Conservation (phyloP, 2,888 invertebrate genomes). For the Clitarchus hookeri region DNA sequence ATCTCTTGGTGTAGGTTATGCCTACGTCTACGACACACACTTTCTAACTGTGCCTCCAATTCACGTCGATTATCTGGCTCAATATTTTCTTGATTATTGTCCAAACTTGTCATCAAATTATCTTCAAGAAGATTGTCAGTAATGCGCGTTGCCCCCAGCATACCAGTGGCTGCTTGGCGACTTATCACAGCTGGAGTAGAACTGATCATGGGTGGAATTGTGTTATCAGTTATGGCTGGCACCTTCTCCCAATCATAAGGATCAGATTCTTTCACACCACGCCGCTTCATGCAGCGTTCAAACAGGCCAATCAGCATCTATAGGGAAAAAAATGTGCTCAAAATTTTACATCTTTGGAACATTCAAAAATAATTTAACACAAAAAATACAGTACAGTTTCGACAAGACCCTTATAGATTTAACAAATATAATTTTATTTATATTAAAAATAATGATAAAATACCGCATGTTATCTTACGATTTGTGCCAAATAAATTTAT, state of each 20-base stretch:
- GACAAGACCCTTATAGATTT: too few relatives aligned
- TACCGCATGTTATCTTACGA: too few relatives aligned
- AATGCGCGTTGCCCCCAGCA: constrained; percentile 47
- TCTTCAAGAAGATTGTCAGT: constrained; percentile 57
- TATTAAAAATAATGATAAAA: too few relatives aligned
- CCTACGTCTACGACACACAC: constrained; percentile 58
- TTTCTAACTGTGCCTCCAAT: constrained; percentile 59
- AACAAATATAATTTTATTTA: too few relatives aligned
- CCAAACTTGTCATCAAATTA: constrained; percentile 52
- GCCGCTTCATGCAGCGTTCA: constrained; percentile 90
- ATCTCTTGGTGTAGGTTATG: constrained; percentile 54
- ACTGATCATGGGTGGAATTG: constrained; percentile 42
- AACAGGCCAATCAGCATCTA: constrained; percentile 83
- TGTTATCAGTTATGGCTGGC: constrained; percentile 40
- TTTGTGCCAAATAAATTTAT: too few relatives aligned
- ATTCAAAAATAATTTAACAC: not conserved
- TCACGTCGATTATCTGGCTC: constrained; percentile 66
- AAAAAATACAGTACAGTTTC: too few relatives aligned
- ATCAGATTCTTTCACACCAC: constrained; percentile 87
- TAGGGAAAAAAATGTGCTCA: constrained; percentile 38
- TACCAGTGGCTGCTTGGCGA: constrained; percentile 50
- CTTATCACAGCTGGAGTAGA: constrained; percentile 46
- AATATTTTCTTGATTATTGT: constrained; percentile 71
- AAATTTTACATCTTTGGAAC: not conserved
- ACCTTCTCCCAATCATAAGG: constrained; percentile 94